Conservation (phyloP, 64 coral and sea anemone genomes). For the Montipora cactus region DNA sequence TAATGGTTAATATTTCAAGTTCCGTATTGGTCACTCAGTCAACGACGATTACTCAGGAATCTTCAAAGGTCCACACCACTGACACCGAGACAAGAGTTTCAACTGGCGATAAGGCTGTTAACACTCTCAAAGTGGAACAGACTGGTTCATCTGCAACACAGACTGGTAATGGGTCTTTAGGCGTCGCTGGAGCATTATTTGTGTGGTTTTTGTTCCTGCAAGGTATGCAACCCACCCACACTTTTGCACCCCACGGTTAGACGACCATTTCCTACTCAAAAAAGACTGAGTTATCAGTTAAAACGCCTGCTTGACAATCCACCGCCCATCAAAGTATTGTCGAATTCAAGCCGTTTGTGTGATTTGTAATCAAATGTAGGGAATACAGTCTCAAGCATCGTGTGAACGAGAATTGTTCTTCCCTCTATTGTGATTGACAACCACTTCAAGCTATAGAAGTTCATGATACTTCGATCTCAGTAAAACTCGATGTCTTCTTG, state of each 20-base stretch:
- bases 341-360: no score
- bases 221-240: neutral
- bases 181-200: conserved; percentile 25
- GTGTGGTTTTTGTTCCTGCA: conserved; percentile 45
- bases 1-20: neutral
- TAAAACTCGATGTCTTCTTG: no score
- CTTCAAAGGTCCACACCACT: neutral
- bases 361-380: no score
- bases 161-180: neutral
- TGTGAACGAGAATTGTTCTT: no score
- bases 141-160: neutral
- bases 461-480: no score
- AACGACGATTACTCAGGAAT: neutral
- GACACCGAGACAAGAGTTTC: neutral
- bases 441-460: no score
- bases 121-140: neutral
- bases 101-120: neutral
- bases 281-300: no score
- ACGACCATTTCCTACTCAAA: no score
- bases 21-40: neutral
- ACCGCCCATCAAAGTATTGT: no score
- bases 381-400: no score
- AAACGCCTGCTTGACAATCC: neutral
- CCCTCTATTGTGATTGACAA: no score
- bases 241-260: neutral